Evolutionary conservation across 2,888 invertebrate species (phyloP), one percentile per base, ranked within the genome.

Genomic region (Leucoptera coffeella): DNA sequence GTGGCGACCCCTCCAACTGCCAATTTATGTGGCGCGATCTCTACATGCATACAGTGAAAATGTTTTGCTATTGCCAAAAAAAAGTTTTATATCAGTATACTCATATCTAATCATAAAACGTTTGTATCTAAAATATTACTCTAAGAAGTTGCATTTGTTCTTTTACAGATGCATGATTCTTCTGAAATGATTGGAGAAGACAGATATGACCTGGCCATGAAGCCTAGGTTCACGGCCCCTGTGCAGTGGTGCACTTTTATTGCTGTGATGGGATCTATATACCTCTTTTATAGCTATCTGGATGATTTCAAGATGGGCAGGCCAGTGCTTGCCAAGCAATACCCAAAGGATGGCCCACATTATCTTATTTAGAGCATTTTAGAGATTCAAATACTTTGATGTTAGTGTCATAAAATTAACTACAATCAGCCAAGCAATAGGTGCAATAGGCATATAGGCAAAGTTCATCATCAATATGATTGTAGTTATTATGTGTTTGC

Each of bases 161-260:
- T 30, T 34, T 71, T 73, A 30, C 47, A 86, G 85, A 14, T 87
- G 3, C 78, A 86, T 51, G 74, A 60, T 2, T 57, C 75, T n/a
- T 60, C 71, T 35, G 84, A 85, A 49, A 58, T 82, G 38, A 71
- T 78, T 40, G 78, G 82, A 35, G 84, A 85, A 50, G 85, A 86
- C 52, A 78, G 86, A 23, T 78, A 62, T 45, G 78, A 85, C 45
- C 65, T 74, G 29, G 62, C 73, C 23, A 56, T 65, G 28, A 65
- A 45, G 29, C 71, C 71, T 15, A 65, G 77, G 24, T 64, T 69
- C 32, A 59, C 77, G 3, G 42, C 72, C 22, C 33, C 48, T 33
- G 42, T 54, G 28, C 75, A 77, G 38, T 69, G 58, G 40, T 26
- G 47, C 2, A 58, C 69, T 44, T 80, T 82, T 39, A 36, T 80